These are phyloP conservation scores for Scaeva pyrastri DNA, from an alignment of 2,888 invertebrate genomes.

Conservation along the genomic window DNA sequence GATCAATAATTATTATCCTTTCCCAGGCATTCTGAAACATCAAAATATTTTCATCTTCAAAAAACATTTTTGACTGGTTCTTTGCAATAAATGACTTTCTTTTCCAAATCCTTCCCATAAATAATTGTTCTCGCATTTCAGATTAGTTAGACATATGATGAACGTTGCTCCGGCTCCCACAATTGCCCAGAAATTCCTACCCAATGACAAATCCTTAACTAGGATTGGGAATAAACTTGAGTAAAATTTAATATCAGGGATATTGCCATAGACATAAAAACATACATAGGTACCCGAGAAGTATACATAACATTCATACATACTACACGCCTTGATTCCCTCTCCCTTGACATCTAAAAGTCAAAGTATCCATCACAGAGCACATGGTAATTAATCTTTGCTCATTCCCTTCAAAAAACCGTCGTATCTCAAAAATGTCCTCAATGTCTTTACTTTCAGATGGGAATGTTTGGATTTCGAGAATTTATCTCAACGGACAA, in stretches of 20 bases:
- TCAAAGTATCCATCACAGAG: constrained; percentile 70
- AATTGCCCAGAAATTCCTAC: background rate
- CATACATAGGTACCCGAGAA: background rate
- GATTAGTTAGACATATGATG: background rate
- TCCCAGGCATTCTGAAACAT: background rate
- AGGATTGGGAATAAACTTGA: constrained; percentile 47
- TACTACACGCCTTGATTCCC: constrained; percentile 22
- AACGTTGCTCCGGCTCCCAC: constrained; percentile 23
- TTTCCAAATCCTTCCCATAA: constrained; percentile 45
- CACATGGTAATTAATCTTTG: constrained; percentile 71
- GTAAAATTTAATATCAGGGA: constrained; percentile 58
- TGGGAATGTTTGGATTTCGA: constrained; percentile 66
- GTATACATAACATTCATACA: too few relatives aligned
- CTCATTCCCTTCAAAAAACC: constrained; percentile 37
- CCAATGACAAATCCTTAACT: constrained; percentile 43
- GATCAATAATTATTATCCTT: constrained; percentile 2
- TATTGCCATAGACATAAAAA: constrained; percentile 25
- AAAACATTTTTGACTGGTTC: constrained; percentile 32
- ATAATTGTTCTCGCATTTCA: constrained; percentile 53
- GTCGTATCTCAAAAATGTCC: constrained; percentile 72
- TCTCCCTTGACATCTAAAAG: constrained; percentile 49
- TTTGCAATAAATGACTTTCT: constrained; percentile 57
- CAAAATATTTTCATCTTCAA: constrained; percentile 17
- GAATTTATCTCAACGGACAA: constrained; percentile 62
- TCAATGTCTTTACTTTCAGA: constrained; percentile 58